Base-by-base conservation (phyloP, 2,888 invertebrate species). In the Eurytoma californica region DNA sequence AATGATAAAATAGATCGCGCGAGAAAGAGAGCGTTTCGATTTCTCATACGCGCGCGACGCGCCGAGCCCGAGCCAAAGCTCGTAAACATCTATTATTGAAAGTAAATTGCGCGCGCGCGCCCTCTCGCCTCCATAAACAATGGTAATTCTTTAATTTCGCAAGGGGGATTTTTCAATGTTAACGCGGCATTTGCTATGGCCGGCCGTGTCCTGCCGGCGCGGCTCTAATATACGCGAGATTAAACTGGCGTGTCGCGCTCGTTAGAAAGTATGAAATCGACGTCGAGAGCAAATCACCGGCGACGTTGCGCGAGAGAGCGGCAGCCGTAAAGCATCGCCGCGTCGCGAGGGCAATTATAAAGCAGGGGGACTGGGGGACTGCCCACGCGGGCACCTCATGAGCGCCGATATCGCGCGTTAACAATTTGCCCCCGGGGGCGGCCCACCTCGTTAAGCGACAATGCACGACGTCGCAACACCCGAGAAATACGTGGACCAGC, bases 381-480 rank as follows among this genome's bases (percentile, higher is more conserved):
- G 61, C 61, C 16, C 60, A 12, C 60, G 53, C 30, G 20, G 20
- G 72, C 16, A 28, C 24, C 30, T 20, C 49, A 24, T 3, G 51
- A 70, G 65, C 70, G 63, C 72, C 80, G 80, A 80, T 80, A 76
- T 58, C 61, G 69, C 58, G 61, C 57, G 72, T 61, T 63, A 73
- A 80, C 77, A 80, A 82, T 82, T 77, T 77, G 70, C 72, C 39
- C n/a, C 73, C 72, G 75, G 74, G 77, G 88, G 87, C 86, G 85
- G 85, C 84, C 39, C 85, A 85, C 85, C 87, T 89, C 88, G 89
- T 89, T 89, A 89, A 89, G 85, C 88, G 88, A 88, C 88, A 88
- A 88, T 89, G 78, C 81, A 79, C 86, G 86, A 84, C 86, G 85
- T 85, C 86, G 83, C 39, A 39, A 39, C 84, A 86, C 84, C 82